phyloP scores from a whole-genome alignment of 2,113 vertebrate genomes.

The Hypocryptadius cinnamomeus region DNA sequence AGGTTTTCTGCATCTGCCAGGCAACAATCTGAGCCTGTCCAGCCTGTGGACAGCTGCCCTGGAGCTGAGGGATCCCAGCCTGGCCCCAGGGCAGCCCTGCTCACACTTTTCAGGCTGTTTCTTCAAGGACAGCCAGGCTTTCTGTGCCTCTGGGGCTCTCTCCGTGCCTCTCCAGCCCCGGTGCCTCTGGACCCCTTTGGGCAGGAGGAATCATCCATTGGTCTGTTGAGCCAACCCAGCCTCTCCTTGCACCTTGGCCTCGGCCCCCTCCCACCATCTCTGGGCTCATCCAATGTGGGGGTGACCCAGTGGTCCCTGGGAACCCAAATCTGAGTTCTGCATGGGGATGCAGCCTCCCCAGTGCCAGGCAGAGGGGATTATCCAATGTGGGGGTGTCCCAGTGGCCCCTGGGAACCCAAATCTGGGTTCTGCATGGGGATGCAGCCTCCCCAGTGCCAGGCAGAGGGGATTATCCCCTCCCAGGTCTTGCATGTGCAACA shows the following conservation, averaged over 20 bases:
- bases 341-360: background rate
- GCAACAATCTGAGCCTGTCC: background rate
- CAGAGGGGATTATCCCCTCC: background rate
- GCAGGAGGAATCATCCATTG: too few species aligned
- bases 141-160: background rate
- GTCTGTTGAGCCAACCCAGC: background rate
- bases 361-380: background rate
- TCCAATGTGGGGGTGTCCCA: background rate
- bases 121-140: background rate
- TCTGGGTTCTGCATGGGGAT: too few species aligned
- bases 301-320: background rate
- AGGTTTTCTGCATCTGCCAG: background rate
- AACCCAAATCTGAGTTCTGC: background rate
- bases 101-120: background rate
- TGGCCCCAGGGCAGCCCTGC: background rate
- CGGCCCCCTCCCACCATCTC: background rate
- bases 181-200: background rate
- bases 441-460: too few species aligned
- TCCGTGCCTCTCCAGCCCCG: rapidly evolving
- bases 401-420: too few species aligned
- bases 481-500: background rate
- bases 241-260: background rate
- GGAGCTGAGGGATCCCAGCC: background rate
- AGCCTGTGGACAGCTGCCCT: background rate
- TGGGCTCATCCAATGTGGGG: background rate